These are phyloP conservation scores for Chesias legatella DNA, from an alignment of 2,888 invertebrate species.

Conservation along the genomic window DNA sequence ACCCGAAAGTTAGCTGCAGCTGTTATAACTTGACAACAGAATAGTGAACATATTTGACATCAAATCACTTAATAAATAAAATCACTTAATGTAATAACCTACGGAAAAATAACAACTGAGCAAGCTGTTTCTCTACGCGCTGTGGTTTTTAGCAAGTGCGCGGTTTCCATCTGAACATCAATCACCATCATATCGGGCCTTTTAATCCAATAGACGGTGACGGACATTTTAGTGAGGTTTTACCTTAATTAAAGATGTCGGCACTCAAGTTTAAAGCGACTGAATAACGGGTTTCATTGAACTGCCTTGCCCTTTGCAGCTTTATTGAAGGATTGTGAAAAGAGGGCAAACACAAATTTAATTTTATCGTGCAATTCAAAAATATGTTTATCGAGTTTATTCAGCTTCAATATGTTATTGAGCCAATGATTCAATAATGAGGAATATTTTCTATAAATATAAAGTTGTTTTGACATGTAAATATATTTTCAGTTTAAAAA, in stretches of 20 bases:
- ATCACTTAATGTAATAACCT: no score
- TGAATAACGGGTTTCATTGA: constrained; percentile 21
- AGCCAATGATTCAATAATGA: no score
- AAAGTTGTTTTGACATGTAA: no score
- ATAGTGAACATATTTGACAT: no score
- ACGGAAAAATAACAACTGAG: neutral
- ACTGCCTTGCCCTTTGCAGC: constrained; percentile 24
- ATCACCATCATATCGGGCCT: constrained; percentile 67
- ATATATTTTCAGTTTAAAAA: no score
- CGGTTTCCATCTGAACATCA: constrained; percentile 57
- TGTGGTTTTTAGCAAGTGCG: constrained; percentile 32
- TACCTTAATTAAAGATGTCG: constrained; percentile 61
- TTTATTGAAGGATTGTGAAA: constrained; percentile 24
- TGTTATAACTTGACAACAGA: no score
- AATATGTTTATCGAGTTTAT: no score
- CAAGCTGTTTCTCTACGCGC: constrained; percentile 6
- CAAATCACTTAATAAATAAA: no score
- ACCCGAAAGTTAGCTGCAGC: no score
- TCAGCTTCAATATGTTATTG: no score
- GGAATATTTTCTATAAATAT: no score
- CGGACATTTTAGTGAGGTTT: constrained; percentile 37
- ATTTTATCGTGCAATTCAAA: constrained; percentile 1
- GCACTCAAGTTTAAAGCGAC: constrained; percentile 34
- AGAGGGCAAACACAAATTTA: constrained; percentile 4
- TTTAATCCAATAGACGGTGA: constrained; percentile 53